Evolutionary conservation across 2,113 vertebrate species (phyloP).

Genomic region (Acrocephalus kingi): DNA sequence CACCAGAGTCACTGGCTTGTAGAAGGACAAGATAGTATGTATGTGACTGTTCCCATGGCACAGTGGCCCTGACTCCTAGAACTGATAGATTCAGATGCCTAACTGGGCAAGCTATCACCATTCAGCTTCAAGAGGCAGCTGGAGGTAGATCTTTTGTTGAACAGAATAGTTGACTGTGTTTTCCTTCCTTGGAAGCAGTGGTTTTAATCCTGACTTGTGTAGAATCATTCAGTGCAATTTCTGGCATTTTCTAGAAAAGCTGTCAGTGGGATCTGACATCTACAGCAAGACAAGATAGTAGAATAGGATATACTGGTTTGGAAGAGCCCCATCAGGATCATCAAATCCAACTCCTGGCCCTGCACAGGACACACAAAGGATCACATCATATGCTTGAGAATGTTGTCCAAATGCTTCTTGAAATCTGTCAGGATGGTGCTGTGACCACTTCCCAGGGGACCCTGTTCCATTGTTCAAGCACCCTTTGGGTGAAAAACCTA

Average conservation of each 20-base stretch:
- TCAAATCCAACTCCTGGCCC: not conserved
- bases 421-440: not conserved
- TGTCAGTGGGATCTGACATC: not conserved
- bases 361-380: too few relatives aligned
- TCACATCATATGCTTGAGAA: not conserved
- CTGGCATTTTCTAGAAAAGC: not conserved
- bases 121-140: not conserved
- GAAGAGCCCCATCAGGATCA: not conserved
- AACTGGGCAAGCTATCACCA: not conserved
- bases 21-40: not conserved
- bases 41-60: not conserved
- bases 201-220: not conserved
- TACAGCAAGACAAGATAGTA: not conserved
- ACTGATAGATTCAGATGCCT: not conserved
- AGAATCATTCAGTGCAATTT: not conserved
- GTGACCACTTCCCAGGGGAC: not conserved
- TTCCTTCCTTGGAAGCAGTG: too few relatives aligned
- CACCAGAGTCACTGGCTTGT: not conserved
- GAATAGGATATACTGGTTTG: not conserved
- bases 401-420: not conserved
- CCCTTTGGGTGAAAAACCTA: not conserved
- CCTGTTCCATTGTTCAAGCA: not conserved
- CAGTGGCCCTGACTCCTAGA: not conserved
- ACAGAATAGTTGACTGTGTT: not conserved
- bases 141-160: not conserved